Conservation (phyloP, 2,888 invertebrate species). For the Zelleria hepariella region DNA sequence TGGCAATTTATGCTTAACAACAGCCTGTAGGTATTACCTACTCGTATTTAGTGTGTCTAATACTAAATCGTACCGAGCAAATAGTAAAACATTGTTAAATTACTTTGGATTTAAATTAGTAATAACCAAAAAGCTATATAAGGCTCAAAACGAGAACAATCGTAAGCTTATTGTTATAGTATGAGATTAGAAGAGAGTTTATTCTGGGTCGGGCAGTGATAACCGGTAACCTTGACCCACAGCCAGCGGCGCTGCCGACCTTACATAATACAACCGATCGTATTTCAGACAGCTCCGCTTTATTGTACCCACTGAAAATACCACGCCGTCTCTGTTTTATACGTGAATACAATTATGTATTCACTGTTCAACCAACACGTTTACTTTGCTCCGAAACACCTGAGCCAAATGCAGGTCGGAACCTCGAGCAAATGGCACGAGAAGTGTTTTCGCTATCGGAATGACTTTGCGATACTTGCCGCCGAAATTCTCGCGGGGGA, state of each 20-base stretch:
- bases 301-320: background rate
- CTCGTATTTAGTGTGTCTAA: too few species aligned
- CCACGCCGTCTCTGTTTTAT: background rate
- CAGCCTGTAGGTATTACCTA: background rate
- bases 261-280: background rate
- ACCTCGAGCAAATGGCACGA: background rate
- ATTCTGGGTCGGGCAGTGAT: background rate
- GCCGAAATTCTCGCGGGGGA: background rate
- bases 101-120: background rate
- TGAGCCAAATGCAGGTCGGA: background rate
- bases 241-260: background rate
- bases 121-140: background rate
- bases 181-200: background rate
- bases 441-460: background rate
- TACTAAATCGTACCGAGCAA: background rate
- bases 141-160: background rate
- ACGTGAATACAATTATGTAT: background rate
- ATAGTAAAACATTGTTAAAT: background rate
- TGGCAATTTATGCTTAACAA: background rate
- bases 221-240: background rate
- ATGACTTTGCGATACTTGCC: background rate
- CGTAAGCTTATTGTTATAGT: background rate
- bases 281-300: background rate
- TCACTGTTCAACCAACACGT: background rate
- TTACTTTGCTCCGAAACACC: background rate